Evolutionary conservation across 2,113 vertebrate species (phyloP), one percentile per base, ranked within the genome.

Genomic region (Suncus etruscus): DNA sequence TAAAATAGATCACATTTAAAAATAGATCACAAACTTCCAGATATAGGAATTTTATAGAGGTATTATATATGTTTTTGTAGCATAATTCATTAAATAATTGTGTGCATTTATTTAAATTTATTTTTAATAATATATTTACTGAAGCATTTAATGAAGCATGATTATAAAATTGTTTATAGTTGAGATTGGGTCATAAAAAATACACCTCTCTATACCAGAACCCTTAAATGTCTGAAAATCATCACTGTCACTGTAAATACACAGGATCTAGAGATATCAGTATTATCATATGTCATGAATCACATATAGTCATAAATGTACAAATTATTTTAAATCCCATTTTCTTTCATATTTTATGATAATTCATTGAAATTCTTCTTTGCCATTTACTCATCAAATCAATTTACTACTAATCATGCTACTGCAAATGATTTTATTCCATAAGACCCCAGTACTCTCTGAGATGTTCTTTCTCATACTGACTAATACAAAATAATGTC

Each of bases 321-420:
- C 47, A 51, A n/a, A 84, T 95, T 77, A 78, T 93, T 95, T 96
- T 90, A 89, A 95, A 96, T 97, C 92, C 32, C 31, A 90, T 86
- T 84, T 87, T 50, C 80, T 66, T 25, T 76, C 39, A 90, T 77
- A 93, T 39, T 86, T 20, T 1, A 4, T 73, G 32, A 16, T 65
- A 81, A 27, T 69, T 95, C 66, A 31, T 11, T 82, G 87, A 95
- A 95, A 91, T 92, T 32, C 31, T n/a, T 92, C 76, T 93, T 90
- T 85, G 84, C 95, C 92, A 83, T n/a, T 66, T 93, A 39, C 82
- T 96, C 48, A 84, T 95, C 65, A 78, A 69, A 95, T 95, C 61
- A 78, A 87, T 51, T 81, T 81, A 80, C 61, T 95, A 93, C 87
- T 90, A 86, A 81, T 25, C 10, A 84, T 87, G 39, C 47, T 70